Conservation (phyloP, 1,140 invertebrate species). For the Samia ricini region DNA sequence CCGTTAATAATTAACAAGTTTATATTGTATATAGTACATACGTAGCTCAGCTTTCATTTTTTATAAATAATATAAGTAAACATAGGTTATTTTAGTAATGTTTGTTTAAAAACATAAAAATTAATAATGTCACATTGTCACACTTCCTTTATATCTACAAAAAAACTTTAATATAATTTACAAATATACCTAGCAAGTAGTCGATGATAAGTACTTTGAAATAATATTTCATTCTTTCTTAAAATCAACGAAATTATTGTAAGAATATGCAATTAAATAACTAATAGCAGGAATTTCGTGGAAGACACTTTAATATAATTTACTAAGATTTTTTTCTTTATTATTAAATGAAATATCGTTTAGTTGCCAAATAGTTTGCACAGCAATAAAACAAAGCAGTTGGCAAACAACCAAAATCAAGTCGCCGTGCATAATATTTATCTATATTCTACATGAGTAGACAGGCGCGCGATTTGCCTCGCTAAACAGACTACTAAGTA, state of each 20-base stretch:
- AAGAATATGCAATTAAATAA: not conserved
- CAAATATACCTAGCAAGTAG: no score
- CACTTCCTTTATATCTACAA: no score
- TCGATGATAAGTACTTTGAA: no score
- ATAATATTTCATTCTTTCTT: no score
- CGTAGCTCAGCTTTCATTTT: no score
- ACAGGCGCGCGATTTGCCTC: slow-evolving; percentile 58
- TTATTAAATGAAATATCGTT: slow-evolving; percentile 71
- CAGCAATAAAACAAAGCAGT: slow-evolving; percentile 69
- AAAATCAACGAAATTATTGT: not conserved
- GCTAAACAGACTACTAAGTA: slow-evolving; percentile 34
- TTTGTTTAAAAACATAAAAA: no score
- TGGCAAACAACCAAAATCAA: slow-evolving; percentile 62
- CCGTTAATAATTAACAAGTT: no score
- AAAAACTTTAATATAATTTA: no score
- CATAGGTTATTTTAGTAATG: no score
- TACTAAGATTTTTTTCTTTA: slow-evolving; percentile 51
- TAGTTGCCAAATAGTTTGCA: slow-evolving; percentile 69
- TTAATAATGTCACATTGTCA: no score
- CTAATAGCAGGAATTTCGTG: slow-evolving; percentile 11
- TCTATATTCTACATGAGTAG: slow-evolving; percentile 48
- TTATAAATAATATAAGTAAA: no score
- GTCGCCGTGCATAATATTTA: slow-evolving; percentile 39
- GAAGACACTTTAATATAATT: slow-evolving; percentile 56
- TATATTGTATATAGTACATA: no score